These are phyloP conservation scores for Benthosema pterotum DNA, from an alignment of 2,797 vertebrate species.

Conservation along the genomic window DNA sequence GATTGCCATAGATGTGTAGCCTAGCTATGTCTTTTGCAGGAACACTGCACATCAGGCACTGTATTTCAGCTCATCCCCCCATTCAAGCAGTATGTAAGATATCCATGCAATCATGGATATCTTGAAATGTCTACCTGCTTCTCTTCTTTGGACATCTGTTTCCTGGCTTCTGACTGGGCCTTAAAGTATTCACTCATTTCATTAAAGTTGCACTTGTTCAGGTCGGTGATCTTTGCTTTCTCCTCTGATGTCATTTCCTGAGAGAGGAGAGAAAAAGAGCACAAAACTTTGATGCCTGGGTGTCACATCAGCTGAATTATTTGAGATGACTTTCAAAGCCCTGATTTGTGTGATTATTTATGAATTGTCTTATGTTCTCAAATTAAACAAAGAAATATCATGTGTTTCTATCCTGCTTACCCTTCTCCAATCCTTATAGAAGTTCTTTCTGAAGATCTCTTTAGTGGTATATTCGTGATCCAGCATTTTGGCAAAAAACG, in stretches of 20 bases:
- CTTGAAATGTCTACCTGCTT: constrained; percentile 88
- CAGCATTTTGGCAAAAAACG: constrained; percentile 97
- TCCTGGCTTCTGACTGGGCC: constrained; percentile 90
- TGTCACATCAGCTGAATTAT: neutral
- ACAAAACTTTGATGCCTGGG: constrained; percentile 6
- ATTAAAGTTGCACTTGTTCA: constrained; percentile 93
- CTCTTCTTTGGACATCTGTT: constrained; percentile 94
- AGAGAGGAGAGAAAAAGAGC: constrained; percentile 18
- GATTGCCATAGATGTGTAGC: no score
- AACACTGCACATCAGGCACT: no score
- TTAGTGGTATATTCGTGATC: constrained; percentile 97
- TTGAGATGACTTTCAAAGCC: no score
- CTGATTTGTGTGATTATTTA: neutral
- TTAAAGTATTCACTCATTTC: constrained; percentile 94
- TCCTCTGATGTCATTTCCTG: constrained; percentile 96
- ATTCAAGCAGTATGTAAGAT: no score
- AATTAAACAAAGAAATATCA: no score
- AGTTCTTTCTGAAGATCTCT: constrained; percentile 97
- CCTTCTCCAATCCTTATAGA: constrained; percentile 96
- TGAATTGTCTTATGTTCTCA: no score
- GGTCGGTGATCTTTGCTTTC: constrained; percentile 85
- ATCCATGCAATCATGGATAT: no score
- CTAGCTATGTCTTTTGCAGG: no score
- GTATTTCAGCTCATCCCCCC: no score
- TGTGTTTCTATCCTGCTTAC: constrained; percentile 65